Base-by-base conservation (phyloP, 1,140 invertebrate species). In the Drosophila setifemur region DNA sequence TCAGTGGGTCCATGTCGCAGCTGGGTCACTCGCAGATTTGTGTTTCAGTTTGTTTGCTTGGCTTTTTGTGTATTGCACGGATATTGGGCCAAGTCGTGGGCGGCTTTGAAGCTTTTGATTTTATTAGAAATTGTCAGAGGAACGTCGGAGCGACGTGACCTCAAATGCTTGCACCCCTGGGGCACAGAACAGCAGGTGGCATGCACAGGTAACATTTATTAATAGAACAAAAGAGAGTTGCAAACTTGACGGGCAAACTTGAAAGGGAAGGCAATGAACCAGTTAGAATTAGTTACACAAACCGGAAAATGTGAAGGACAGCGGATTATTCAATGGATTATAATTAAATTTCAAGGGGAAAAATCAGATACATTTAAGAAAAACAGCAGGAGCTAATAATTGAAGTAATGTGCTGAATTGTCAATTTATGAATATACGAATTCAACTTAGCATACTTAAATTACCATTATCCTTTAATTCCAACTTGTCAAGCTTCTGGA, bases 111-210 rank as follows among this genome's bases (percentile, higher is more conserved):
- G 74, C 78, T 77, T 82, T 85, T 83, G 78, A 83, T 85, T 83
- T 85, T 85, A 85, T 83, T 85, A 79, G 74, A 77, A 83, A 85
- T 82, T 82, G 78, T 78, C 73, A 70, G 57, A 63, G 69, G 37
- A 55, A 45, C 61, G n/a, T n/a, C 60, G 50, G 44, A 69, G 61
- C 57, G 57, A 60, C 71, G 63, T 72, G 54, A 50, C 58, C 78
- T 69, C 49, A 81, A 75, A 75, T 74, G 31, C 55, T 64, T 39
- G 26, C 3, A 12, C 25, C 11, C 43, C 44, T 11, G n/a, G 23
- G 39, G 28, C 25, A 28, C 21, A 3, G n/a, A 31, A 63, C 61
- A 73, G 69, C 54, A 74, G 75, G 39, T 57, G 44, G 42, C 11
- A 48, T 19, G 37, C 23, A 12, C 18, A 39, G 21, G n/a, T 19